Conservation (phyloP, 2,888 invertebrate species). For the Odontocerum albicorne region DNA sequence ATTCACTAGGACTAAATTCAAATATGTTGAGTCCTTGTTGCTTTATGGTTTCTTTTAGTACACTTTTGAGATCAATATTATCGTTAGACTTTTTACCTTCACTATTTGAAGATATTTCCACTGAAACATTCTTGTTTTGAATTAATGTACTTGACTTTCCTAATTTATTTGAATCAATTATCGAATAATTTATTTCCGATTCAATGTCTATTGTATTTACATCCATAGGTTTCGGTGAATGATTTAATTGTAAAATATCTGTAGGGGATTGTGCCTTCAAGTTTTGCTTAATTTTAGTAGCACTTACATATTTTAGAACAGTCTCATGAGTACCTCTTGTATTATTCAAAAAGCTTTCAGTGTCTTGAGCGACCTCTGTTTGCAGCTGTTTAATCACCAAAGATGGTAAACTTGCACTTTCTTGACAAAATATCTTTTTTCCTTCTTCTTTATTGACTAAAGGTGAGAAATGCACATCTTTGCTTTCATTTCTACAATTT, state of each 20-base stretch:
- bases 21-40: too few relatives aligned
- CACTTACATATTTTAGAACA: conserved; percentile 7
- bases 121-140: background rate
- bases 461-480: too few relatives aligned
- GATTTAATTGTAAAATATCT: background rate
- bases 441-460: too few relatives aligned
- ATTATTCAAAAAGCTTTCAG: background rate
- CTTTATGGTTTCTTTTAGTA: too few relatives aligned
- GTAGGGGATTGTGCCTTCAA: background rate
- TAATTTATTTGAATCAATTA: background rate
- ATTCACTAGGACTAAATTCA: too few relatives aligned
- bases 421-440: too few relatives aligned
- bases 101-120: background rate
- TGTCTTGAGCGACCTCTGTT: background rate
- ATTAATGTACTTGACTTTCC: too few relatives aligned
- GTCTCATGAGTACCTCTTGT: background rate
- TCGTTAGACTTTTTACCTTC: background rate
- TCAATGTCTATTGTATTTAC: background rate
- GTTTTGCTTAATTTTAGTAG: background rate
- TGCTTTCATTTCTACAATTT: too few relatives aligned
- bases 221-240: too few relatives aligned
- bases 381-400: background rate
- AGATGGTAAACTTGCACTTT: too few relatives aligned
- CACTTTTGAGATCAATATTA: background rate
- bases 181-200: background rate